phyloP scores from a whole-genome alignment of 1,140 invertebrate species.

The Listronotus bonariensis region DNA sequence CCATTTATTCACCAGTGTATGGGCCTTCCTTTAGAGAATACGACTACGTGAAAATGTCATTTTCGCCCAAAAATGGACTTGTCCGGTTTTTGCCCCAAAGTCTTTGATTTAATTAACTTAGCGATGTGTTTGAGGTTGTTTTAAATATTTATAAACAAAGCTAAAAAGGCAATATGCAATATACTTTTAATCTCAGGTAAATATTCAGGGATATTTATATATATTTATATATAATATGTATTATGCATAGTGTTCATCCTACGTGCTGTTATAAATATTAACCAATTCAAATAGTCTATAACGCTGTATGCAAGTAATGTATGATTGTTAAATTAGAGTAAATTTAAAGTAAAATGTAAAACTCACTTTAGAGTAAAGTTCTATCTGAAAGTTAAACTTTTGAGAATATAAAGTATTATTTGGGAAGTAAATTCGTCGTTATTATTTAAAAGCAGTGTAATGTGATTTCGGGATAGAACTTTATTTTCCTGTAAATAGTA shows the following conservation, averaged over 20 bases:
- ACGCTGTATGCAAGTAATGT: slow-evolving; percentile 19
- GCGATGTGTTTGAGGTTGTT: not conserved
- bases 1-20: too few relatives aligned
- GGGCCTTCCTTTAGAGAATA: too few relatives aligned
- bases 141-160: not conserved
- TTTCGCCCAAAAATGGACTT: too few relatives aligned
- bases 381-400: not conserved
- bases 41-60: too few relatives aligned
- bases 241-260: slow-evolving; percentile 42
- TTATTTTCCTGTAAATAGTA: slow-evolving; percentile 40
- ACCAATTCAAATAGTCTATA: slow-evolving; percentile 16
- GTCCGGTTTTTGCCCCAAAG: too few relatives aligned
- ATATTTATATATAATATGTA: too few relatives aligned
- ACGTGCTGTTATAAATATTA: slow-evolving; percentile 33
- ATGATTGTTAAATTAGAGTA: slow-evolving; percentile 13
- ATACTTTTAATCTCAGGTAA: slow-evolving; percentile 39
- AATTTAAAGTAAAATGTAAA: slow-evolving; percentile 12
- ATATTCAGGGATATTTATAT: slow-evolving; percentile 38
- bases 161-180: slow-evolving; percentile 13
- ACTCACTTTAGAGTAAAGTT: not conserved
- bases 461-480: not conserved
- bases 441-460: not conserved
- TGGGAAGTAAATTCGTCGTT: too few relatives aligned
- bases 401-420: too few relatives aligned
- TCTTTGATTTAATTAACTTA: too few relatives aligned